Evolutionary conservation across 2,113 vertebrate genomes (phyloP).

Genomic region (Zosterops hypoxanthus): DNA sequence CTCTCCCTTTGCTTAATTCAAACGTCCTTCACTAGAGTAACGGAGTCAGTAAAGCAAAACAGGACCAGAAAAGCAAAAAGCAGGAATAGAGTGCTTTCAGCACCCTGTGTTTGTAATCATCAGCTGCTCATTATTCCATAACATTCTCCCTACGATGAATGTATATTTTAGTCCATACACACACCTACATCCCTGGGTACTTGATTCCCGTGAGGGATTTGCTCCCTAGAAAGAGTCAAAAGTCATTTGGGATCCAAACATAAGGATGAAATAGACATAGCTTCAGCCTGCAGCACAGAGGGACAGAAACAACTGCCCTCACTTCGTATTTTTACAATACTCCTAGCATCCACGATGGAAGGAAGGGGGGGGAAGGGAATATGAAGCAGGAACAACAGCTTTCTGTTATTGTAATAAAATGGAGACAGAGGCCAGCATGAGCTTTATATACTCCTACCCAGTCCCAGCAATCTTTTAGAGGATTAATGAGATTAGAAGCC

Average conservation of each 20-base stretch:
- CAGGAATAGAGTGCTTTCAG: neutral
- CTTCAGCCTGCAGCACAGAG: neutral
- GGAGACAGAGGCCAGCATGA: neutral
- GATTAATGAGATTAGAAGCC: constrained; percentile 69
- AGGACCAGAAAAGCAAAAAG: neutral
- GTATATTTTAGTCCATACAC: neutral
- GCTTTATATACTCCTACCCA: neutral
- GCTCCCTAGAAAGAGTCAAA: neutral
- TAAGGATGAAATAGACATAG: neutral
- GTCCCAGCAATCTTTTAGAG: constrained; percentile 50
- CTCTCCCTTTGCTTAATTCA: neutral
- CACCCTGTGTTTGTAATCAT: neutral
- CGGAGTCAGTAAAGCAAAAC: neutral
- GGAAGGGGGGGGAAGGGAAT: neutral
- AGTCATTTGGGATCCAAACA: neutral
- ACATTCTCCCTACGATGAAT: rapidly evolving
- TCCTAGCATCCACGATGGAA: neutral
- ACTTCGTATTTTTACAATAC: neutral
- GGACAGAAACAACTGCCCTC: neutral
- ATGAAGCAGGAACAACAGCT: neutral
- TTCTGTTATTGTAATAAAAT: constrained; percentile 20
- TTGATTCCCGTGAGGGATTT: neutral
- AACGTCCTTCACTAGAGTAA: neutral
- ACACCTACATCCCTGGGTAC: neutral
- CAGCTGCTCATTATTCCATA: neutral